These are phyloP conservation scores for Scleropages formosus DNA, from an alignment of 2,797 vertebrate genomes.

Conservation along the genomic window DNA sequence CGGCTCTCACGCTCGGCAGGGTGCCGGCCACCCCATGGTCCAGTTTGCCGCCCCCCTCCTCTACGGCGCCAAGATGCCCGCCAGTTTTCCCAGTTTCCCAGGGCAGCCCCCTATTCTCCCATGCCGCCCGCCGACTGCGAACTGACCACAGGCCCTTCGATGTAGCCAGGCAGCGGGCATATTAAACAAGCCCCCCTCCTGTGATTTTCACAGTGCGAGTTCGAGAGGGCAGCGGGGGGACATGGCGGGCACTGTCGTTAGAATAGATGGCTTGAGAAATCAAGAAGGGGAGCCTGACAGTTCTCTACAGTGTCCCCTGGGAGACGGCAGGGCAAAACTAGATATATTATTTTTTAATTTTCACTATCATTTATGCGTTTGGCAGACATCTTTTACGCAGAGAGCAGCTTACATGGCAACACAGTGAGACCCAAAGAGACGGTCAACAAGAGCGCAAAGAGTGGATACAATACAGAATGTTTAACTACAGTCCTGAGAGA, in stretches of 20 bases:
- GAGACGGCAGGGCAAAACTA: constrained; percentile 5
- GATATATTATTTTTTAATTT: neutral
- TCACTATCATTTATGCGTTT: constrained; percentile 23
- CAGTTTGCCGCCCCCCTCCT: neutral
- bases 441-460: constrained; percentile 17
- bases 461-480: constrained; percentile 4
- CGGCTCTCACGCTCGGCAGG: constrained; percentile 11
- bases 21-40: neutral
- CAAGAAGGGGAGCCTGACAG: neutral
- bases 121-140: neutral
- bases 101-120: constrained; percentile 18
- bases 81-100: neutral
- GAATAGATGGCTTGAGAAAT: constrained; percentile 22
- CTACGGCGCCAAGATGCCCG: neutral
- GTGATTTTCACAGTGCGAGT: neutral
- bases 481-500: constrained; percentile 11
- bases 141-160: constrained; percentile 1
- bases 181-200: constrained; percentile 23
- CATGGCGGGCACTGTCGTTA: neutral
- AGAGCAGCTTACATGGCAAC: constrained; percentile 14
- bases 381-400: constrained; percentile 5
- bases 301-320: constrained; percentile 9
- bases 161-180: constrained; percentile 14
- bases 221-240: neutral
- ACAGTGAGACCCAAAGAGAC: constrained; percentile 9